Percentiles rank a stretch among this genome's conserved stretches.
These are phyloP conservation scores for Falco punctatus DNA, from an alignment of 2,113 vertebrate species.

Conservation along the genomic window DNA sequence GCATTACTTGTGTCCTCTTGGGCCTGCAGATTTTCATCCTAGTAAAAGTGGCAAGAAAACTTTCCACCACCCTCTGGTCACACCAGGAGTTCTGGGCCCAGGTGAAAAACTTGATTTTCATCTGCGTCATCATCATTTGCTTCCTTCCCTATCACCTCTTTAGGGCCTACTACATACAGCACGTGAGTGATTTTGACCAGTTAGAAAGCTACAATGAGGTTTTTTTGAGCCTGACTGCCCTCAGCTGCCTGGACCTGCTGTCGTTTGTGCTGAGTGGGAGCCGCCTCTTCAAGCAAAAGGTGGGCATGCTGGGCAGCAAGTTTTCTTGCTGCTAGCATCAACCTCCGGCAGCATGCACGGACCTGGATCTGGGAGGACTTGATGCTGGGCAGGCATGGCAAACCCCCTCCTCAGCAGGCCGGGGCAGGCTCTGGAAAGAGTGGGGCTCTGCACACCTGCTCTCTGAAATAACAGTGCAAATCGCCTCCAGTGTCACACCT, in stretches of 20 bases:
- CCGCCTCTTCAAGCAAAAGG: conserved; percentile 65
- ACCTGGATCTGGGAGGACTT: background rate
- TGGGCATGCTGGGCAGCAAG: conserved; percentile 24
- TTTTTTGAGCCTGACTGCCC: conserved; percentile 84
- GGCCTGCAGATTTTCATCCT: conserved; percentile 79
- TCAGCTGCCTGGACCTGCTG: conserved; percentile 88
- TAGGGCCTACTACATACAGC: conserved; percentile 79
- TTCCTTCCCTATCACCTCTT: conserved; percentile 89
- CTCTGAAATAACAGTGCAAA: background rate
- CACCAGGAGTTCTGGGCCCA: conserved; percentile 91
- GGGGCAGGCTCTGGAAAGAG: background rate
- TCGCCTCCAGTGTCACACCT: background rate
- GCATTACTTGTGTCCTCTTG: conserved; percentile 64
- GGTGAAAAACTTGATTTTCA: conserved; percentile 86
- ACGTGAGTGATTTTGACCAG: accelerated
- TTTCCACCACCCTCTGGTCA: conserved; percentile 59
- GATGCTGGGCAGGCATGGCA: accelerated
- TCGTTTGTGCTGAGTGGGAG: conserved; percentile 72
- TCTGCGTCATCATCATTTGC: conserved; percentile 83
- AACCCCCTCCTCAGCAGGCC: background rate
- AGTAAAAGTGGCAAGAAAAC: conserved; percentile 60
- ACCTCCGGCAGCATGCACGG: accelerated
- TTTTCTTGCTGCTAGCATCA: conserved; percentile 56
- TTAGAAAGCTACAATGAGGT: conserved; percentile 82
- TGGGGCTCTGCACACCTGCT: background rate